Evolutionary conservation across 2,888 invertebrate species (phyloP), one percentile per base, ranked within the genome.

Genomic region (Aporophyla lueneburgensis): DNA sequence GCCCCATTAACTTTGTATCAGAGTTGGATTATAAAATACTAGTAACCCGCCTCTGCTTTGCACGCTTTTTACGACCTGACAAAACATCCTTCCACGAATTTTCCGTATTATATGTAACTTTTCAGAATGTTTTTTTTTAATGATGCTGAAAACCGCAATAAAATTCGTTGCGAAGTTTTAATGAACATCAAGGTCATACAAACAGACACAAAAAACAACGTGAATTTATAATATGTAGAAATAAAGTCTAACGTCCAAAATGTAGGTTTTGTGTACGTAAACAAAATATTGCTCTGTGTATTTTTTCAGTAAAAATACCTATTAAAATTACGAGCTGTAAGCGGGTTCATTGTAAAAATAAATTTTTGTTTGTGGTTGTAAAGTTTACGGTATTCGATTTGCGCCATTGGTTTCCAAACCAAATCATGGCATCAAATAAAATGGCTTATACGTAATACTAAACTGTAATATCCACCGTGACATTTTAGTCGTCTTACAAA

Each of bases 1-100:
- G 72, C 73, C 69, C 78, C 79, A 83, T 83, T 80, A 79, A 81
- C 81, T 84, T 84, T 79, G 78, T 83, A 83, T 81, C 78, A 79
- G 58, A 68, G 76, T 66, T 7, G 65, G 56, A 74, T 71, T 80
- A 74, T 62, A 72, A 72, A 51, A 51, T 51, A 51, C 51, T 51
- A 51, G 19, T 19, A 2, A 51, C 19, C 49, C 19, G 16, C 19
- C 49, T 16, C 16, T 19, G 43, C 12, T 46, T 46, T 46, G 43
- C 43, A 46, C 43, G 43, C 1, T 46, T 46, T 46, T 43, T 43
- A 43, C 43, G 43, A 43, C 43, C 0, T 43, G 9, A 43, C 43
- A 12, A 46, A 46, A 46, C 9, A 43, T 9, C 33, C 33, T 33
- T 33, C 33, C 33, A 33, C 7, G 43, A 43, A 9, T 43, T 49